Conservation (phyloP, 2,888 invertebrate species). For the Andrena marginata region DNA sequence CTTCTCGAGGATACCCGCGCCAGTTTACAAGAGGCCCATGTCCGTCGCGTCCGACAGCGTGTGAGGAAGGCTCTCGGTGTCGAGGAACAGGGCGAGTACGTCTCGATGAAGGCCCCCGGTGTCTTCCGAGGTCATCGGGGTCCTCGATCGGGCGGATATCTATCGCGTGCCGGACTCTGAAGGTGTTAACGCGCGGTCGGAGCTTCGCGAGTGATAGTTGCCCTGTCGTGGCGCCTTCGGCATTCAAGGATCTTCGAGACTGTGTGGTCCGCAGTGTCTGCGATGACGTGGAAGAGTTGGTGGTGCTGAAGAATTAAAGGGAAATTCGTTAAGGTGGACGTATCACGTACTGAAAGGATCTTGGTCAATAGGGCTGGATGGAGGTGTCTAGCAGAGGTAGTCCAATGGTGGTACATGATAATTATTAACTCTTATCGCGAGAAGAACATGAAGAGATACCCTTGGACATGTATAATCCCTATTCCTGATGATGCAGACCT, state of each 20-base stretch:
- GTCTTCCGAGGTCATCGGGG: slow-evolving; percentile 38
- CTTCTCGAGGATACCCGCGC: slow-evolving; percentile 86
- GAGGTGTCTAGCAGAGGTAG: neutral
- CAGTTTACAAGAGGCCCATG: slow-evolving; percentile 84
- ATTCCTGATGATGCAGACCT: neutral
- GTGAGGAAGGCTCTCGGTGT: slow-evolving; percentile 65
- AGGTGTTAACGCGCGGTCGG: slow-evolving; percentile 23
- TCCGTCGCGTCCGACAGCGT: slow-evolving; percentile 81
- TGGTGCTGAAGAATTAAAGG: neutral
- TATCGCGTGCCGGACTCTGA: slow-evolving; percentile 22
- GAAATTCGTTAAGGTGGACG: neutral
- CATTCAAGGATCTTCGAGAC: neutral
- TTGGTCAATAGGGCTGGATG: neutral
- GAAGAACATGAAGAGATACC: neutral
- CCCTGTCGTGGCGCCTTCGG: slow-evolving; percentile 41
- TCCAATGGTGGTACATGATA: neutral
- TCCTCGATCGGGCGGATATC: slow-evolving; percentile 35
- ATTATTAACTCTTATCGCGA: neutral
- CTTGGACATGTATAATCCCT: neutral
- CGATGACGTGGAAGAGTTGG: slow-evolving; percentile 5
- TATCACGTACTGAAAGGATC: neutral
- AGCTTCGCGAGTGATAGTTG: slow-evolving; percentile 26
- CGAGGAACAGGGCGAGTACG: slow-evolving; percentile 35
- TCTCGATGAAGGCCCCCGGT: slow-evolving; percentile 34
- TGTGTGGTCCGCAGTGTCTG: neutral